Percentiles rank a stretch among this genome's conserved stretches.
phyloP scores from a whole-genome alignment of 1,140 invertebrate species.

The Latrodectus geometricus region DNA sequence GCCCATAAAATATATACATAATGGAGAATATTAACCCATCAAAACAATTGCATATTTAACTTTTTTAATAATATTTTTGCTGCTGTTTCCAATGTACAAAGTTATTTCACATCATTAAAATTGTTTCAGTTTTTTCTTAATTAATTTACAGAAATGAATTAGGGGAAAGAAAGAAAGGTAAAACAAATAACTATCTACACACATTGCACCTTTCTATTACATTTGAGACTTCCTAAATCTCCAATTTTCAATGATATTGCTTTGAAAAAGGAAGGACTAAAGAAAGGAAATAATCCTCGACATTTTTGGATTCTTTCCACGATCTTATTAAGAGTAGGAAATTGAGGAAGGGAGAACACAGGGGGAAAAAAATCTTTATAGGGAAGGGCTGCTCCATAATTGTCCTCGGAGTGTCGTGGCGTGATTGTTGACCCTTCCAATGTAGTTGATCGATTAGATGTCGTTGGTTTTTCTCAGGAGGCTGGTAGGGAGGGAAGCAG shows the following conservation, averaged over 20 bases:
- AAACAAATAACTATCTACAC: too few relatives aligned
- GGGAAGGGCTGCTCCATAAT: slow-evolving; percentile 39
- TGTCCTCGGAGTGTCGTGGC: slow-evolving; percentile 49
- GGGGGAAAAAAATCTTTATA: not conserved
- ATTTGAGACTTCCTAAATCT: not conserved
- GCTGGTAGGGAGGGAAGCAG: not conserved
- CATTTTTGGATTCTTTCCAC: slow-evolving; percentile 28
- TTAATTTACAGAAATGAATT: too few relatives aligned
- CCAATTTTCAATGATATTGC: not conserved
- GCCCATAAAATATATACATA: too few relatives aligned
- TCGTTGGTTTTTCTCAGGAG: slow-evolving; percentile 20
- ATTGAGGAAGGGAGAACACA: not conserved
- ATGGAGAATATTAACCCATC: too few relatives aligned
- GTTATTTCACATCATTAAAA: too few relatives aligned
- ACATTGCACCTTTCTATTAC: not conserved
- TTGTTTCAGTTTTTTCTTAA: too few relatives aligned
- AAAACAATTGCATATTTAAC: too few relatives aligned
- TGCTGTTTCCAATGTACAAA: too few relatives aligned
- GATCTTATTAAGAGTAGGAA: slow-evolving; percentile 37
- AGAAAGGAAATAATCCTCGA: slow-evolving; percentile 5
- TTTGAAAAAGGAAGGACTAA: not conserved
- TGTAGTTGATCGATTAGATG: slow-evolving; percentile 58
- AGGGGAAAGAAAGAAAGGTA: too few relatives aligned
- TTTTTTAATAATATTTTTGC: too few relatives aligned
- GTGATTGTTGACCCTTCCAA: slow-evolving; percentile 53